phyloP scores from a whole-genome alignment of 2,888 invertebrate species.

The Volucella inflata region DNA sequence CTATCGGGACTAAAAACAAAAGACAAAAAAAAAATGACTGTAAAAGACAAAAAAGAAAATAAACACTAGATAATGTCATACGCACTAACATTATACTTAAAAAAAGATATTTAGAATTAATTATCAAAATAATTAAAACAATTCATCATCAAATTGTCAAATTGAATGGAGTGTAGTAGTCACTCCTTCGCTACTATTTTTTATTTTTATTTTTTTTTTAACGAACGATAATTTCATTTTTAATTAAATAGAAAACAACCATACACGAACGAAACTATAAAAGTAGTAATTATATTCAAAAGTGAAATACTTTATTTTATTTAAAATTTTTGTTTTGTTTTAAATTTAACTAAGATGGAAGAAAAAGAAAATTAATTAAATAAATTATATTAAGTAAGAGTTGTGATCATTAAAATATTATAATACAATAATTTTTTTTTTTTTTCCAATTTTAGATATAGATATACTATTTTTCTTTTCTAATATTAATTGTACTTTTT shows the following conservation, averaged over 20 bases:
- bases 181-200: no score
- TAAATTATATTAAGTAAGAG: constrained; percentile 80
- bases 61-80: constrained; percentile 54
- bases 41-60: constrained; percentile 11
- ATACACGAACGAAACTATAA: constrained; percentile 51
- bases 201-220: constrained; percentile 39
- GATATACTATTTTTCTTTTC: constrained; percentile 36
- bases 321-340: constrained; percentile 36
- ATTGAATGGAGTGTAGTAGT: constrained; percentile 41
- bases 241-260: constrained; percentile 20
- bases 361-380: constrained; percentile 32
- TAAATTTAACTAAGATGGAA: constrained; percentile 45
- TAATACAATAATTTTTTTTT: constrained; percentile 75
- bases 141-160: no score
- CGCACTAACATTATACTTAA: constrained; percentile 53
- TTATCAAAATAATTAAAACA: constrained; percentile 39
- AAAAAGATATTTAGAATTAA: constrained; percentile 40
- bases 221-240: constrained; percentile 34
- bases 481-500: constrained; percentile 28
- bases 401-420: constrained; percentile 84
- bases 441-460: constrained; percentile 69
- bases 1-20: constrained; percentile 52
- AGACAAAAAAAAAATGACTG: constrained; percentile 35
- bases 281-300: constrained; percentile 14
- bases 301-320: constrained; percentile 2